Base-by-base conservation (phyloP, 2,113 vertebrate genomes). In the Psittacus erithacus region DNA sequence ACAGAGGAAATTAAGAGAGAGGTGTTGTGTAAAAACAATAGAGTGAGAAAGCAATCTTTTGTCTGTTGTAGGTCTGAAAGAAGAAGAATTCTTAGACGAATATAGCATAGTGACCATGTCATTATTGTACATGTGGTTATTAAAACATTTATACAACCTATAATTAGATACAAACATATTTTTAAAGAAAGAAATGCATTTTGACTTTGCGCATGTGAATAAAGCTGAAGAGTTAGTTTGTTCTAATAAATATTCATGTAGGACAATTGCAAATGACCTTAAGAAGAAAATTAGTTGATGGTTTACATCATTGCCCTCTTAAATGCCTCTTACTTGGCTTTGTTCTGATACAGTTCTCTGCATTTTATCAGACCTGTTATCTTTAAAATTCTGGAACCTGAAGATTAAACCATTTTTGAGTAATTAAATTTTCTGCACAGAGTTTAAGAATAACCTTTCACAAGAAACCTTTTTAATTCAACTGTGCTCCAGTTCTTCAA, bases 171-270 rank as follows among this genome's bases (percentile, higher is more conserved):
- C 25, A 23, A 52, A 3, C 31, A 39, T 24, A 74, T 93, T 93
- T 95, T 86, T 90, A 44, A 94, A 89, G 43, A 89, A 93, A 88
- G 31, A 78, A 85, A 44, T 88, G 8, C n/a, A 74, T 95, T 94
- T 96, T 80, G 7, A 77, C 15, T n/a, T 77, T 27, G 6, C 73
- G 1, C 5, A 69, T 82, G 80, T 89, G 38, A 52, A 41, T 44
- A 80, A 93, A 91, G 29, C 33, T 57, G 47, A 67, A 96, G 43
- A 88, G 78, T 31, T 86, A 60, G 35, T 92, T 96, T 80, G 71
- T 91, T 92, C 68, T 93, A 90, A 90, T 19, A 96, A 92, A 35
- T 22, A 76, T 63, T 90, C 22, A 35, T 57, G 13, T 13, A 94
- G 52, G 50, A 71, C 85, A 62, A 78, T 33, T 85, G 49, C 7